Percentiles rank a stretch among this genome's conserved stretches.
Evolutionary conservation across 1,140 invertebrate genomes (phyloP).

Genomic region (Aphelenchoides avenae): DNA sequence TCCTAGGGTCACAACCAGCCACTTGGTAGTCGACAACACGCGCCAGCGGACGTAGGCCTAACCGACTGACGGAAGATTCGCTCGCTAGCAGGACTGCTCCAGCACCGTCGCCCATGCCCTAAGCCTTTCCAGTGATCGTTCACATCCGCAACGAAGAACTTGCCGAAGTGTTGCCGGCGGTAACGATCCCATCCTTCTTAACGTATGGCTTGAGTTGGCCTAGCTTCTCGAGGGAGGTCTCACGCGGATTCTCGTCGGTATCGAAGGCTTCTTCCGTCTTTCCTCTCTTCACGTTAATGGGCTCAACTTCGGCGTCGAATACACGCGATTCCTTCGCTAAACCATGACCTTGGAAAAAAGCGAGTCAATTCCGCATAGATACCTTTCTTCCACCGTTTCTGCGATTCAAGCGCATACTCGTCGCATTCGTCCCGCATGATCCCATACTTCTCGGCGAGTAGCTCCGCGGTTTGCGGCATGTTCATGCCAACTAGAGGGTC

Average conservation of each 20-base stretch:
- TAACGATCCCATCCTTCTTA: slow-evolving; percentile 89
- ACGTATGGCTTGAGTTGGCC: slow-evolving; percentile 78
- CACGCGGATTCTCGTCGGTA: slow-evolving; percentile 85
- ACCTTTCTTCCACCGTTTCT: slow-evolving; percentile 61
- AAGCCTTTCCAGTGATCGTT: slow-evolving; percentile 32
- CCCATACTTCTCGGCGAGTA: slow-evolving; percentile 3
- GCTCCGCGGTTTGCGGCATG: slow-evolving; percentile 6
- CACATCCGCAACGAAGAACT: background rate
- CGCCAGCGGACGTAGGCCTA: slow-evolving; percentile 70
- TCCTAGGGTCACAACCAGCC: slow-evolving; percentile 65
- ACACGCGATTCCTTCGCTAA: slow-evolving; percentile 76
- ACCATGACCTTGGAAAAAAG: slow-evolving; percentile 37
- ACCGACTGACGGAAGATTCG: slow-evolving; percentile 76
- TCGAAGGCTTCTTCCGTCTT: slow-evolving; percentile 71
- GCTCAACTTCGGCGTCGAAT: slow-evolving; percentile 84
- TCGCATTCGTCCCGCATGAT: slow-evolving; percentile 81
- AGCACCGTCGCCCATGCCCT: slow-evolving; percentile 92
- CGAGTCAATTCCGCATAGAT: background rate
- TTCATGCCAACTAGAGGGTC: no score
- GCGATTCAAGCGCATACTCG: slow-evolving; percentile 76
- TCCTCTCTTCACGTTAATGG: slow-evolving; percentile 77
- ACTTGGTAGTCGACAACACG: slow-evolving; percentile 62
- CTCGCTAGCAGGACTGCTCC: slow-evolving; percentile 77
- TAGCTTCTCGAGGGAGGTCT: slow-evolving; percentile 77
- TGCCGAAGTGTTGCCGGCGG: slow-evolving; percentile 82